Base-by-base conservation (phyloP, 2,888 invertebrate species). In the Gibbula magus region DNA sequence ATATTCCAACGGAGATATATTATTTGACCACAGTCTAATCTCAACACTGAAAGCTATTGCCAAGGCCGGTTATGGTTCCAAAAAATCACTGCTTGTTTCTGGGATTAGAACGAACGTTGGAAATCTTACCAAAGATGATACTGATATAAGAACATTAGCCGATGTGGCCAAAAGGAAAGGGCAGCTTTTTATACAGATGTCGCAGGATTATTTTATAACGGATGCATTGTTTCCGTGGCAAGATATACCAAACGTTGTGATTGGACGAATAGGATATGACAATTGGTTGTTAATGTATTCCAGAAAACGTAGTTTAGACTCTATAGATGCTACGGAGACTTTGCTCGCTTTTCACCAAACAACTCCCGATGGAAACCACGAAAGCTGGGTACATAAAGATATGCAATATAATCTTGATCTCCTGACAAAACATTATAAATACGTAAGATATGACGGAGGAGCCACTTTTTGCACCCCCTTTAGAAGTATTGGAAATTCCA, bases 221-320 rank as follows among this genome's bases (percentile, higher is more conserved):
- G 86, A 87, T 54, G 80, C 84, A 20, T 76, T 70, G 13, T 91
- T 85, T 82, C 89, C 88, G 4, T 91, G 90, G 91, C 82, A 83
- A 51, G 84, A 83, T 29, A 85, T 90, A 29, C 89, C 91, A n/a
- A 87, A 88, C 74, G 87, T 91, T 74, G 89, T 90, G 53, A 87
- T 91, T 66, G 90, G 90, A n/a, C 84, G 89, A 18, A 75, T 85
- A 25, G 91, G 89, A 0, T 91, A 90, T 78, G 91, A 91, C 75
- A 90, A 90, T 78, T 91, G 89, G 89, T 81, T 91, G 18, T 88
- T 91, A 0, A 84, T 84, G 20, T 82, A 88, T 77, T 80, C 88
- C 1, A 81, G 86, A 10, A 84, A 86, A 79, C 79, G 80, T 7
- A 81, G 86, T 22, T 81, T 86, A 16, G 52, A 61, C 39, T 88